These are phyloP conservation scores for Bicyclus anynana DNA, from an alignment of 1,140 invertebrate genomes.

Conservation along the genomic window DNA sequence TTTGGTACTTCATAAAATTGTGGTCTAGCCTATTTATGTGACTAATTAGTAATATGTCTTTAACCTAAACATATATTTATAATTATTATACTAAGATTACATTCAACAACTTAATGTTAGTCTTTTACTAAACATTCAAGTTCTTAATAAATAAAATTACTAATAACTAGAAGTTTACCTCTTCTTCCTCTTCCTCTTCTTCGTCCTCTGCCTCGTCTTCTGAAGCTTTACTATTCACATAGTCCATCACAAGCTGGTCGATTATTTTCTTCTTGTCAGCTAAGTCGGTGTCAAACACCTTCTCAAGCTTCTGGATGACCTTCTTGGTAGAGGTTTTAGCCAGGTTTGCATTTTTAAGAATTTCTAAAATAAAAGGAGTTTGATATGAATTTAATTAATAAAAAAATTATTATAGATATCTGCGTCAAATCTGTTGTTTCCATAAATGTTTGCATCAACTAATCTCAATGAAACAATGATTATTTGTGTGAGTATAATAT, in stretches of 20 bases:
- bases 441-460: too few species aligned
- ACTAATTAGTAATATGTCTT: too few species aligned
- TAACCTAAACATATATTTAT: too few species aligned
- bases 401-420: too few species aligned
- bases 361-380: constrained; percentile 77
- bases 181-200: constrained; percentile 74
- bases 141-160: neutral
- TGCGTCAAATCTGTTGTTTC: too few species aligned
- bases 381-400: neutral
- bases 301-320: constrained; percentile 92
- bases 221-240: constrained; percentile 72
- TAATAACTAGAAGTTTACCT: constrained; percentile 56
- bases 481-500: too few species aligned
- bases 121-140: too few species aligned
- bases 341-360: constrained; percentile 92
- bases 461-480: too few species aligned
- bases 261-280: constrained; percentile 88
- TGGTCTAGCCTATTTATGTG: too few species aligned
- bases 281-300: constrained; percentile 87
- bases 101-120: too few species aligned
- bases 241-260: constrained; percentile 89
- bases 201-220: constrained; percentile 81
- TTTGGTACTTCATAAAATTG: too few species aligned
- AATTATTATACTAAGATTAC: too few species aligned
- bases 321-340: constrained; percentile 91